Conservation (phyloP, 2,797 vertebrate species). For the Helostoma temminkii region DNA sequence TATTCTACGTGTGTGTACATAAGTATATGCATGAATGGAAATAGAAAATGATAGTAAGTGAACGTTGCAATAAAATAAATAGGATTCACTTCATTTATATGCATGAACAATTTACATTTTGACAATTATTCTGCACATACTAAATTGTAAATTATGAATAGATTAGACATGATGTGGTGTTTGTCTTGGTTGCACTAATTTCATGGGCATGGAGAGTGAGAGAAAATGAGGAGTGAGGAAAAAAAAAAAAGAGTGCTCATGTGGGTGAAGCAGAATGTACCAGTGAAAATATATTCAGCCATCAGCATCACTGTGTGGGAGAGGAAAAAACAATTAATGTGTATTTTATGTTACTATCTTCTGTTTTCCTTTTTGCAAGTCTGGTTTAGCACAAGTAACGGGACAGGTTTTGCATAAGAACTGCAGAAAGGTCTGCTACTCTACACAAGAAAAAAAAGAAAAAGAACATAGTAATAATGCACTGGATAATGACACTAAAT, state of each 20-base stretch:
- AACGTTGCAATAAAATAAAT: constrained; percentile 7
- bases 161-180: no score
- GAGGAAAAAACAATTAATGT: constrained; percentile 78
- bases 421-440: not conserved
- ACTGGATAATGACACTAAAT: not conserved
- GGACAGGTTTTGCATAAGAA: constrained; percentile 1
- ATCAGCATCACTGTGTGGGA: constrained; percentile 76
- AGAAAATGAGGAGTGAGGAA: constrained; percentile 42
- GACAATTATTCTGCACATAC: no score
- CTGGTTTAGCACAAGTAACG: constrained; percentile 12
- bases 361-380: constrained; percentile 16
- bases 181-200: no score
- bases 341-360: constrained; percentile 59
- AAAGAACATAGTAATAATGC: constrained; percentile 2
- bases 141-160: no score
- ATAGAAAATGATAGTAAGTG: not conserved
- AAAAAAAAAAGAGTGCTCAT: constrained; percentile 57
- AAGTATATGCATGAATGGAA: constrained; percentile 15
- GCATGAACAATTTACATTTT: no score
- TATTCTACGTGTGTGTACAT: constrained; percentile 25
- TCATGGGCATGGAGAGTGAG: constrained; percentile 18
- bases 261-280: constrained; percentile 76
- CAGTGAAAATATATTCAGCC: constrained; percentile 80
- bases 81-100: constrained; percentile 4
- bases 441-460: not conserved